Conservation (phyloP, 2,888 invertebrate species). For the Stramonita haemastoma region DNA sequence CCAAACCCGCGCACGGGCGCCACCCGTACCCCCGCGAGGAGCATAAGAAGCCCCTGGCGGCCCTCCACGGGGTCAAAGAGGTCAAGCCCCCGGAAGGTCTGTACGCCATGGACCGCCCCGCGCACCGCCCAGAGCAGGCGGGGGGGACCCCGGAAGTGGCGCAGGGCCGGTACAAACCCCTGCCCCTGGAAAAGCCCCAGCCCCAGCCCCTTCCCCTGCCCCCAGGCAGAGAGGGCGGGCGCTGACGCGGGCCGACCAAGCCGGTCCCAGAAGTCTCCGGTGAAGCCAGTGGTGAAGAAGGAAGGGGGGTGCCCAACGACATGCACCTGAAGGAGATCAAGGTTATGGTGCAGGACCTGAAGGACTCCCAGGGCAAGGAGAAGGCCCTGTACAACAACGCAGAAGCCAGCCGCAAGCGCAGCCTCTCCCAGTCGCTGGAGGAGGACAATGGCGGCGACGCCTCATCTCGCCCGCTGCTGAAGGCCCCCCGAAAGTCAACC, state of each 20-base stretch:
- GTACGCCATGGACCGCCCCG: no score
- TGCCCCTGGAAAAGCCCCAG: not conserved
- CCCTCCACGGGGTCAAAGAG: no score
- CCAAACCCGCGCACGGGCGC: not conserved
- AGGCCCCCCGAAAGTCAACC: not conserved
- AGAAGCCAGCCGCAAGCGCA: conserved; percentile 21
- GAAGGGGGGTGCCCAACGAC: not conserved
- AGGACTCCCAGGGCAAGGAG: conserved; percentile 12
- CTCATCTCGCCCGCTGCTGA: not conserved
- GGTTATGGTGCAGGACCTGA: conserved; percentile 15
- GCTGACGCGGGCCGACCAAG: not conserved
- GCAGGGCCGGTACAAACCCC: no score
- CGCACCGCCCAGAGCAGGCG: no score
- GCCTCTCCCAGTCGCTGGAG: conserved; percentile 16
- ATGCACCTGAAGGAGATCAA: conserved; percentile 22
- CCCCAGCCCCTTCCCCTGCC: not conserved
- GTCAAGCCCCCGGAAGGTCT: no score
- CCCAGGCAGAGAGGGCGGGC: not conserved
- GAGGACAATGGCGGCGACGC: not conserved
- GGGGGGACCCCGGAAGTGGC: no score
- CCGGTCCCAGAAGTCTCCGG: not conserved
- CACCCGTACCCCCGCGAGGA: not conserved
- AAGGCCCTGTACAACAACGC: conserved; percentile 6
- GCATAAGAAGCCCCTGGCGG: not conserved
- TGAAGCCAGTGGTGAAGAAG: not conserved